Conservation (phyloP, 2,888 invertebrate genomes). For the Xestobium rufovillosum region DNA sequence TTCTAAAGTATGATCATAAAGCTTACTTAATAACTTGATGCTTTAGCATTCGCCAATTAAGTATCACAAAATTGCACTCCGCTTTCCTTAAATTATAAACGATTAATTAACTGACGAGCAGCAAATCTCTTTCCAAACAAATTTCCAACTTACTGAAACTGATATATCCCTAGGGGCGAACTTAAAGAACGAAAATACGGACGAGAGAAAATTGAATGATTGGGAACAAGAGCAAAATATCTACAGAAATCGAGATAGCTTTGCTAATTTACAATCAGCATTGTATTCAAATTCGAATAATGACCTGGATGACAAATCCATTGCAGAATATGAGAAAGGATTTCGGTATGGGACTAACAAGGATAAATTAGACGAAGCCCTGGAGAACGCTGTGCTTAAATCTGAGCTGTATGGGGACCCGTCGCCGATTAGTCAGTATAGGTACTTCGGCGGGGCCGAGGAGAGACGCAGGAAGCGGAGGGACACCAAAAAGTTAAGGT, state of each 20-base stretch:
- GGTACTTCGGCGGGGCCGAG: conserved; percentile 35
- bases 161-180: conserved; percentile 23
- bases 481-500: conserved; percentile 34
- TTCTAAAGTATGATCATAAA: no score
- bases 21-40: no score
- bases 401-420: conserved; percentile 56
- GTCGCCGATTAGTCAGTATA: conserved; percentile 45
- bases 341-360: conserved; percentile 39
- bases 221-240: conserved; percentile 31
- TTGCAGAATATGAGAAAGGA: conserved; percentile 40
- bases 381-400: conserved; percentile 56
- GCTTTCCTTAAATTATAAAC: no score
- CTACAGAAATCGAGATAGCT: no score
- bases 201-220: conserved; percentile 27
- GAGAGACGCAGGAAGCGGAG: conserved; percentile 34
- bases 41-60: no score
- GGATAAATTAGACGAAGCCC: conserved; percentile 39
- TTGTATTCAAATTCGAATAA: conserved; percentile 33
- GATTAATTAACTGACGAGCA: no score
- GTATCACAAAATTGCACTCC: no score
- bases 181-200: conserved; percentile 24
- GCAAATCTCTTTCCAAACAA: no score
- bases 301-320: conserved; percentile 35
- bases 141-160: no score
- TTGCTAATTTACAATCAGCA: conserved; percentile 30